A percentile compares a stretch with the other conserved stretches of the same genome.
phyloP scores from a whole-genome alignment of 2,797 vertebrate genomes.

The Sebastes umbrosus region DNA sequence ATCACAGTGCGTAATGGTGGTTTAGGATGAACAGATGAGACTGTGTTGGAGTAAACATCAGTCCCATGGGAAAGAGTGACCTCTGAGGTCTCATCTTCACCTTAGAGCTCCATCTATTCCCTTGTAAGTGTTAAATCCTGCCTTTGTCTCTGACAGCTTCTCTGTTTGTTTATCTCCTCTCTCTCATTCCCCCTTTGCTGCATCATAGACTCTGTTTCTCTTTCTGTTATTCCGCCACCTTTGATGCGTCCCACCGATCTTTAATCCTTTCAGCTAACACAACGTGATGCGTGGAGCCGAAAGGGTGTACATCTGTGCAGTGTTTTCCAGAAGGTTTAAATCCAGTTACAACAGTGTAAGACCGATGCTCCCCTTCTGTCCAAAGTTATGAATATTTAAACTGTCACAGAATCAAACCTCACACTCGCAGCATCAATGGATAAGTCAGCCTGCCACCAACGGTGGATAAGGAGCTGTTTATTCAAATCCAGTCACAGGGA shows the following conservation, averaged over 20 bases:
- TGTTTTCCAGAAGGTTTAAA: slow-evolving; percentile 77
- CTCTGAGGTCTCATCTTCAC: slow-evolving; percentile 70
- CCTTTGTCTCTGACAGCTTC: slow-evolving; percentile 68
- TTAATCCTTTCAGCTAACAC: slow-evolving; percentile 84
- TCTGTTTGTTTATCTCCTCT: slow-evolving; percentile 78
- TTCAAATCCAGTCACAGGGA: slow-evolving; percentile 59
- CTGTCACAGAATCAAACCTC: slow-evolving; percentile 69
- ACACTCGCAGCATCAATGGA: slow-evolving; percentile 59
- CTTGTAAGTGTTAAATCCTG: slow-evolving; percentile 70
- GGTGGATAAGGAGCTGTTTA: slow-evolving; percentile 61
- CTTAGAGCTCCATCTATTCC: slow-evolving; percentile 56
- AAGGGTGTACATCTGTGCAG: slow-evolving; percentile 82
- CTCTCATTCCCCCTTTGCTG: slow-evolving; percentile 47
- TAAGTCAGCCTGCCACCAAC: slow-evolving; percentile 63
- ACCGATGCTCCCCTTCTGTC: slow-evolving; percentile 69
- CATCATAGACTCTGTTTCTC: slow-evolving; percentile 68
- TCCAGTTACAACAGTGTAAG: slow-evolving; percentile 76
- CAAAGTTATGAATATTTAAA: slow-evolving; percentile 83
- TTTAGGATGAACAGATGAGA: slow-evolving; percentile 72
- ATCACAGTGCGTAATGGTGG: slow-evolving; percentile 37
- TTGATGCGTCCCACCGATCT: slow-evolving; percentile 77
- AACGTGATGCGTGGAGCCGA: slow-evolving; percentile 68
- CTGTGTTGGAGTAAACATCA: slow-evolving; percentile 64
- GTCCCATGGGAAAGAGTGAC: slow-evolving; percentile 71
- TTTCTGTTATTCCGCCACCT: slow-evolving; percentile 75